Percentiles rank a stretch among this genome's conserved stretches.
Evolutionary conservation across 2,113 vertebrate genomes (phyloP).

Genomic region (Solea senegalensis): DNA sequence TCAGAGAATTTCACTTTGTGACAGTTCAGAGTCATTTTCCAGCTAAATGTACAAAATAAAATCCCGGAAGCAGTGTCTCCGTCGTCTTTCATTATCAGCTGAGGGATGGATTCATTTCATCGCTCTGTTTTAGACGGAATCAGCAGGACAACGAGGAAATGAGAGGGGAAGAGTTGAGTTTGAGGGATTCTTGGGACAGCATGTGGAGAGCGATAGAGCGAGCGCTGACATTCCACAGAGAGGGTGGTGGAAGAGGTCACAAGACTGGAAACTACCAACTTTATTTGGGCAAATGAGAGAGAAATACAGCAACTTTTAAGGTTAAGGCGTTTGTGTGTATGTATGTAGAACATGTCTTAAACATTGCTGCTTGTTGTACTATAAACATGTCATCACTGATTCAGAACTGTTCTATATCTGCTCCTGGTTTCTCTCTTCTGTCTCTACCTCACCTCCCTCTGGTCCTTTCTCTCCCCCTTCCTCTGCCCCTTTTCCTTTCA

Average conservation of each 20-base stretch:
- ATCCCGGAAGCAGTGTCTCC: constrained; percentile 61
- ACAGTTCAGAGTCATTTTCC: constrained; percentile 72
- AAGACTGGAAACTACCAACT: constrained; percentile 17
- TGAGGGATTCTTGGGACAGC: constrained; percentile 31
- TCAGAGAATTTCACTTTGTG: constrained; percentile 63
- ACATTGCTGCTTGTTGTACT: no score
- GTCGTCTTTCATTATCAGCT: constrained; percentile 62
- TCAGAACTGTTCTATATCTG: no score
- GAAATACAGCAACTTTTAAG: not conserved
- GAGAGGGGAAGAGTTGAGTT: constrained; percentile 39
- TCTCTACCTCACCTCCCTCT: no score
- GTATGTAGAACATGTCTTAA: no score
- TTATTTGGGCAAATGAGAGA: constrained; percentile 11
- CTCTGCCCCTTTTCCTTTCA: no score
- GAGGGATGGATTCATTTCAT: constrained; percentile 60
- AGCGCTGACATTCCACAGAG: constrained; percentile 25
- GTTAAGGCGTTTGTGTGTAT: no score
- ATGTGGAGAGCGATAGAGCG: not conserved
- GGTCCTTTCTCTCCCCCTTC: no score
- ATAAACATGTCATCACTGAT: no score
- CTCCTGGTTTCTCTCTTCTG: no score
- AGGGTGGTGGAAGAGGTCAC: constrained; percentile 29
- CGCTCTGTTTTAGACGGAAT: constrained; percentile 49
- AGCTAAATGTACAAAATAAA: constrained; percentile 70
- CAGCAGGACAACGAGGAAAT: constrained; percentile 56